Percentiles rank a stretch among this genome's conserved stretches.
Evolutionary conservation across 2,113 vertebrate genomes (phyloP).

Genomic region (Lepisosteus osseus): DNA sequence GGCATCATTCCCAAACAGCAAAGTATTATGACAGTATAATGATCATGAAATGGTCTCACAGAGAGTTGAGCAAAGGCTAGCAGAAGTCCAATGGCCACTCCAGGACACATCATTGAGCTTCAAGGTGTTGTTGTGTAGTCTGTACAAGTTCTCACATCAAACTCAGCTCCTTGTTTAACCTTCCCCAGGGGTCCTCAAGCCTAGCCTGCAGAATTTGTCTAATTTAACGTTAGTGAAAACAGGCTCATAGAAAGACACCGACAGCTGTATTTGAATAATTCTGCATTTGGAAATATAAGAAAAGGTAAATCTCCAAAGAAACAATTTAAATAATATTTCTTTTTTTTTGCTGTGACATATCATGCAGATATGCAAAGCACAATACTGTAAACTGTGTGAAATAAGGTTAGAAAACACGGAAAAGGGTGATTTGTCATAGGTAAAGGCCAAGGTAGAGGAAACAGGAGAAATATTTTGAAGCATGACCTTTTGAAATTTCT

Average conservation of each 20-base stretch:
- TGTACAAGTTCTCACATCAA: constrained; percentile 39
- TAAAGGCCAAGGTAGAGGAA: too few relatives aligned
- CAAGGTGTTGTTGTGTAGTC: constrained; percentile 46
- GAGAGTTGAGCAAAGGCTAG: constrained; percentile 23
- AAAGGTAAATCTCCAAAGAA: constrained; percentile 46
- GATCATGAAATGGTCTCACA: constrained; percentile 18
- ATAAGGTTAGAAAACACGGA: too few relatives aligned
- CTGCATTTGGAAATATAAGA: constrained; percentile 56
- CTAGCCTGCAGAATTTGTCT: constrained; percentile 34
- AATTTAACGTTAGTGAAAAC: constrained; percentile 39
- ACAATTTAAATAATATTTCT: constrained; percentile 36
- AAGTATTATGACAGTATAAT: too few relatives aligned
- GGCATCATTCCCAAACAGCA: too few relatives aligned
- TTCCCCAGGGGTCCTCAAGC: constrained; percentile 35
- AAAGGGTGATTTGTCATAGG: too few relatives aligned
- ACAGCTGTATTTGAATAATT: constrained; percentile 62
- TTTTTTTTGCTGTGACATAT: constrained; percentile 24
- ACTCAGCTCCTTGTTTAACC: constrained; percentile 21
- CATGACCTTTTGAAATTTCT: too few relatives aligned
- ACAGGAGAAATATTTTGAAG: too few relatives aligned
- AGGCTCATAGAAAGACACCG: constrained; percentile 37
- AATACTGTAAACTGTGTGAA: too few relatives aligned
- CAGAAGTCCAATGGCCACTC: constrained; percentile 23
- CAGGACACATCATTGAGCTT: constrained; percentile 38
- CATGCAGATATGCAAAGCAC: too few relatives aligned